Conservation (phyloP, 2,888 invertebrate genomes). For the Agrochola litura region DNA sequence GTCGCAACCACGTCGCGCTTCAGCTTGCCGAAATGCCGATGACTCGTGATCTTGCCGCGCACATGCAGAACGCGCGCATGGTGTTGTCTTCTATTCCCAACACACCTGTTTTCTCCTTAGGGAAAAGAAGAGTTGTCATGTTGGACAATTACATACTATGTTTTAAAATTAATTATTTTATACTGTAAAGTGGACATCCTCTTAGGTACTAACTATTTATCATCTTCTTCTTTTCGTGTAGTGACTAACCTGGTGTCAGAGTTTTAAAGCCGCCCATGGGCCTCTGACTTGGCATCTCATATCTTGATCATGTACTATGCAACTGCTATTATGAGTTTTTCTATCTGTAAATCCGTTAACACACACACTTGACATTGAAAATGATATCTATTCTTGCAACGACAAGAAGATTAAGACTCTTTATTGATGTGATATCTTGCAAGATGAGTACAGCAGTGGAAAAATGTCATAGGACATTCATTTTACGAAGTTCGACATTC, state of each 20-base stretch:
- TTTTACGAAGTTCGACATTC: conserved; percentile 26
- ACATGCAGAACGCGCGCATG: background rate
- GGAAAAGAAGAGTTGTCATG: background rate
- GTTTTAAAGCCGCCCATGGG: too few species aligned
- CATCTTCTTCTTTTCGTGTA: too few species aligned
- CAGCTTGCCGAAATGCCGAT: background rate
- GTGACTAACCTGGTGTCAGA: too few species aligned
- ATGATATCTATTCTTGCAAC: background rate
- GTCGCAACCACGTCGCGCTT: background rate
- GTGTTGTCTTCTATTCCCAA: background rate
- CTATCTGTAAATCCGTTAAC: background rate
- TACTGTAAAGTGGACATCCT: too few species aligned
- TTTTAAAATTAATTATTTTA: too few species aligned
- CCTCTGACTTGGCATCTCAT: too few species aligned
- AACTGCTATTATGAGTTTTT: background rate
- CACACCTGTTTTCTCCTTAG: background rate
- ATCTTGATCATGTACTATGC: background rate
- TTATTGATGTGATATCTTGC: conserved; percentile 4
- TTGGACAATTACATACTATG: background rate
- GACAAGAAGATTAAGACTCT: conserved; percentile 13
- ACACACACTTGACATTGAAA: background rate
- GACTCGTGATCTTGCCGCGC: too few species aligned
- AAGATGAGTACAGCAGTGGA: background rate
- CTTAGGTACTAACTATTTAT: background rate
- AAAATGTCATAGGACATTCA: conserved; percentile 39